Base-by-base conservation (phyloP, 2,797 vertebrate genomes). In the Labroides dimidiatus region DNA sequence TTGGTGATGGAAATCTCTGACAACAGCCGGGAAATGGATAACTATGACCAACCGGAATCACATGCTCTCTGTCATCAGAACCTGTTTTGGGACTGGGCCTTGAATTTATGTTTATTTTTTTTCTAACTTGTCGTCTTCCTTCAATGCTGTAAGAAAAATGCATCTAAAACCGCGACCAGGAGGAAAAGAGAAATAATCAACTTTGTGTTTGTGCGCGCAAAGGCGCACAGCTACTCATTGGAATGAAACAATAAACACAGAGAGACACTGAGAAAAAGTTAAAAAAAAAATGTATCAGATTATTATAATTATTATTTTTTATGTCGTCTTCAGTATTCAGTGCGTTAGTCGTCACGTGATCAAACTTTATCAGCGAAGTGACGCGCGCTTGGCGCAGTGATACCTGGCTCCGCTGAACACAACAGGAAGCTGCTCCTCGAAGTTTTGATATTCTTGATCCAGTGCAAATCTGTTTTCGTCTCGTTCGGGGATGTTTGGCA, bases 1-100 rank as follows among this genome's bases (percentile, higher is more conserved):
- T 70, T 63, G 86, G 51, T 92, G 91, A 93, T 93, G 91, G 92
- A 91, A 90, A 89, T 88, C 87, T 89, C 84, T 82, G 90, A 90
- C 87, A 91, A 90, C 86, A 87, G 87, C 87, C 84, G 89, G 91
- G 89, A 92, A 93, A 90, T 79, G 84, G 89, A 93, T 88, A 93
- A 85, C 75, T 93, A 93, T 93, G 91, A 93, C 91, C 82, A 90
- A 91, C 83, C 83, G 84, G 83, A 90, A 89, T 92, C 88, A 86
- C 84, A 90, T 92, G 92, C 82, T 82, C 78, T 86, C 89, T 89
- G 91, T 91, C 91, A 85, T 85, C 89, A 84, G 60, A 87, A 86
- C 81, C 84, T 81, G 81, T 78, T 83, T 85, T 68, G 73, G 73
- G 60, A 77, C 77, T 64, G 64, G 47, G 63, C 72, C 42, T 45